Evolutionary conservation across 1,140 invertebrate genomes (phyloP).

Genomic region (Danaus plexippus): DNA sequence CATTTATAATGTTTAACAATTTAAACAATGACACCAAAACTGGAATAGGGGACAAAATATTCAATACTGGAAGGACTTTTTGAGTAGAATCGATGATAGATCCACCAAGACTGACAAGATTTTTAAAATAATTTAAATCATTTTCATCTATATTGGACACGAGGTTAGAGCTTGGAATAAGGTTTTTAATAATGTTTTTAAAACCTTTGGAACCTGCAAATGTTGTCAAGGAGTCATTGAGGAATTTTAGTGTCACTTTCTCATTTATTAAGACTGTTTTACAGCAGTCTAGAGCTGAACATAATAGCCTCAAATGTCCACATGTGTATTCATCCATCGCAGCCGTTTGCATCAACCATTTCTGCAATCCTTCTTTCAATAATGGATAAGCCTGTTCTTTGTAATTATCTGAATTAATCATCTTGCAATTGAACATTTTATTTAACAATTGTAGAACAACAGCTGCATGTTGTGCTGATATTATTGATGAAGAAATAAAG

Average conservation of each 20-base stretch:
- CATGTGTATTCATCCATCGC: conserved; percentile 44
- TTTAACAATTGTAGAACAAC: conserved; percentile 59
- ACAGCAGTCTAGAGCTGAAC: conserved; percentile 48
- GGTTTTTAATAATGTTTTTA: conserved; percentile 35
- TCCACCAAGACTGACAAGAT: conserved; percentile 55
- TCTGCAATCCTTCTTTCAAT: conserved; percentile 48
- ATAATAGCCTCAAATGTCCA: conserved; percentile 45
- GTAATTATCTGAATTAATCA: conserved; percentile 28
- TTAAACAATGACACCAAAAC: conserved; percentile 66
- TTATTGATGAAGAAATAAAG: conserved; percentile 47
- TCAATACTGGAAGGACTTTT: conserved; percentile 69
- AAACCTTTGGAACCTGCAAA: conserved; percentile 41
- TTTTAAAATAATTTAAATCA: conserved; percentile 57
- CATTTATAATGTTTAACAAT: conserved; percentile 33
- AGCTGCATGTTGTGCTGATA: conserved; percentile 67
- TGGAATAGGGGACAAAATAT: conserved; percentile 65
- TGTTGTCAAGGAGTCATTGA: conserved; percentile 35
- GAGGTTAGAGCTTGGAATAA: conserved; percentile 57
- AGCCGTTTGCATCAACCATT: conserved; percentile 46
- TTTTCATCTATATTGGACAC: conserved; percentile 61
- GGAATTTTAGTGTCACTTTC: conserved; percentile 33
- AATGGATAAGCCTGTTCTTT: conserved; percentile 50
- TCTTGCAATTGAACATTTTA: conserved; percentile 36
- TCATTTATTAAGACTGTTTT: conserved; percentile 38
- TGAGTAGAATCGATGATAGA: conserved; percentile 59